A percentile compares a stretch with the other conserved stretches of the same genome.
Conservation (phyloP, 92 coral and sea anemone species). For the Porites rus region DNA sequence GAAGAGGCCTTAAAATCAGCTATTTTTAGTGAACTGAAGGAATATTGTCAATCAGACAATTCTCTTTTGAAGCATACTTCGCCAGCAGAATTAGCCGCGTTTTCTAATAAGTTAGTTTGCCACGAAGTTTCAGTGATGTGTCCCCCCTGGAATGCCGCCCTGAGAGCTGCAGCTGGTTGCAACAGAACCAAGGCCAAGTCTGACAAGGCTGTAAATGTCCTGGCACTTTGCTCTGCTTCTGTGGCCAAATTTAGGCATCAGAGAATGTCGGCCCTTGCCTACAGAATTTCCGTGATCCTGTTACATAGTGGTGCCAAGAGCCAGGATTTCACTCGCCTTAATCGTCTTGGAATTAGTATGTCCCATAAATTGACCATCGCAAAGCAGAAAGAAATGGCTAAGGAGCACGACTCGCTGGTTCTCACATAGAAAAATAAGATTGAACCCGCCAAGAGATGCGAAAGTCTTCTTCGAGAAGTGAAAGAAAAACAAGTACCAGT, state of each 20-base stretch:
- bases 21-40: slow-evolving; percentile 14
- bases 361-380: no score
- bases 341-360: no score
- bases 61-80: slow-evolving; percentile 35
- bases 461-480: neutral
- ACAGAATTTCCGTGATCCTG: no score
- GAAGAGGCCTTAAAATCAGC: no score
- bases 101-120: slow-evolving; percentile 26
- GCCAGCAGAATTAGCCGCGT: slow-evolving; percentile 30
- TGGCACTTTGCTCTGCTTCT: slow-evolving; percentile 47
- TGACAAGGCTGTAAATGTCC: slow-evolving; percentile 27
- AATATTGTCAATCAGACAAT: slow-evolving; percentile 18
- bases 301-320: no score
- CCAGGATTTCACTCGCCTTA: no score
- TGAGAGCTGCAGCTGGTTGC: no score
- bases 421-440: no score
- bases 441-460: neutral
- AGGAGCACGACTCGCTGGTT: no score
- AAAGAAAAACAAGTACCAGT: neutral
- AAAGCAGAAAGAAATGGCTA: no score
- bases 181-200: neutral
- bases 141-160: no score
- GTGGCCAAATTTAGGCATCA: slow-evolving; percentile 34
- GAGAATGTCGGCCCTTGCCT: slow-evolving; percentile 29
- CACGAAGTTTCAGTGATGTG: slow-evolving; percentile 2